Evolutionary conservation across 2,113 vertebrate genomes (phyloP).

Genomic region (Petrocephalus zakoni): DNA sequence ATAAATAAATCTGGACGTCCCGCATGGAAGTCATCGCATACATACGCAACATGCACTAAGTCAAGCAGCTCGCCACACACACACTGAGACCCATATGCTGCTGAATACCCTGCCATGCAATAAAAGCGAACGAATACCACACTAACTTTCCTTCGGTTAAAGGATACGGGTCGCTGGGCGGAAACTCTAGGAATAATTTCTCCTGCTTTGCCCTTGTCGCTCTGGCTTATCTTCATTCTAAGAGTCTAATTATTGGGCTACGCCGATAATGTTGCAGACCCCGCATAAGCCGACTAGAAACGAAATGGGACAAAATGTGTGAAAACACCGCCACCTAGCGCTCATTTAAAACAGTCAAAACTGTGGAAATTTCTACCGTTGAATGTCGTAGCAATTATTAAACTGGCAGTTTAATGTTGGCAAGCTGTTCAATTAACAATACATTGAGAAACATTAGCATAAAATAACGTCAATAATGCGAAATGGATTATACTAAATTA

Average conservation of each 20-base stretch:
- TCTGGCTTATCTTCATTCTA: neutral
- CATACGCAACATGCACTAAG: neutral
- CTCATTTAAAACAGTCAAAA: neutral
- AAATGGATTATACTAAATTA: neutral
- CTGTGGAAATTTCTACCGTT: neutral
- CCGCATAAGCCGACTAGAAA: neutral
- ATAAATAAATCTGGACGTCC: neutral
- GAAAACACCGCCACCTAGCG: neutral
- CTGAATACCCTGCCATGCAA: neutral
- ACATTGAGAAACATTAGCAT: neutral
- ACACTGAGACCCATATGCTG: conserved; percentile 14
- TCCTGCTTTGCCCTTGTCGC: neutral
- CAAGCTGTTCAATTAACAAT: neutral
- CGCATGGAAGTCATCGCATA: neutral
- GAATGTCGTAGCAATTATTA: neutral
- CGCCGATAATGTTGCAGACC: neutral
- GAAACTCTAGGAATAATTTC: neutral
- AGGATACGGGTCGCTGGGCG: neutral
- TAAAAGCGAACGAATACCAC: neutral
- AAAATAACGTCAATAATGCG: neutral
- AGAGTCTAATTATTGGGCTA: neutral
- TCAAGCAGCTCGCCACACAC: neutral
- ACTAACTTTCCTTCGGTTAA: neutral
- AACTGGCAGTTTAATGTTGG: neutral
- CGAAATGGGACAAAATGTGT: neutral